Percentiles rank a stretch among this genome's conserved stretches.
These are phyloP conservation scores for Cyrtodaria siliqua DNA, from an alignment of 2,888 invertebrate species.

Conservation along the genomic window DNA sequence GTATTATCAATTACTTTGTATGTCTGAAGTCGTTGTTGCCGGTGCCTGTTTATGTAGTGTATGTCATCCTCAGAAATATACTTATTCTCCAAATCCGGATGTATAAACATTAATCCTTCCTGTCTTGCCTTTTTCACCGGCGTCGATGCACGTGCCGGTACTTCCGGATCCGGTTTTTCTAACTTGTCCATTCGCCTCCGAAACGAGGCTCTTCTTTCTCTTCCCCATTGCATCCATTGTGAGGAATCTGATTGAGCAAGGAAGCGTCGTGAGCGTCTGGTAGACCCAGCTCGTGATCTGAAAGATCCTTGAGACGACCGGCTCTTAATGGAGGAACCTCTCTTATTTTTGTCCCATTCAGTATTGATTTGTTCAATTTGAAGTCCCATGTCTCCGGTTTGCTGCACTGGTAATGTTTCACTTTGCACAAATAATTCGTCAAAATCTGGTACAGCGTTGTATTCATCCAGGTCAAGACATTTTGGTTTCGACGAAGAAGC, in stretches of 20 bases:
- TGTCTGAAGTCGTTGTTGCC: conserved; percentile 76
- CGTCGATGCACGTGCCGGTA: conserved; percentile 80
- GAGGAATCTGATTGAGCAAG: conserved; percentile 70
- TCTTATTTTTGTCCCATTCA: conserved; percentile 71
- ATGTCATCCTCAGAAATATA: conserved; percentile 81
- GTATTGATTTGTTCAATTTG: conserved; percentile 70
- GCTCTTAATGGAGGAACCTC: conserved; percentile 61
- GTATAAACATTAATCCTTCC: conserved; percentile 81
- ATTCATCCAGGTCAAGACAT: conserved; percentile 13
- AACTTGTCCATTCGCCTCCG: conserved; percentile 76
- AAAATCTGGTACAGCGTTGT: conserved; percentile 61
- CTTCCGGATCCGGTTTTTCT: conserved; percentile 75
- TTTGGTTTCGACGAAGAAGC: neutral
- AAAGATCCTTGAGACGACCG: conserved; percentile 71
- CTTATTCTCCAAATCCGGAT: conserved; percentile 78
- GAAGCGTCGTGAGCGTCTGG: conserved; percentile 67
- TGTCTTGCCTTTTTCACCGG: conserved; percentile 84
- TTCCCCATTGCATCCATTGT: conserved; percentile 80
- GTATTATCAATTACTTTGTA: conserved; percentile 79
- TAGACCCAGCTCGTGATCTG: conserved; percentile 74
- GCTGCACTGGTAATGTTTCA: conserved; percentile 47
- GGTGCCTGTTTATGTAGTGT: conserved; percentile 76
- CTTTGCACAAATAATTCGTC: conserved; percentile 66
- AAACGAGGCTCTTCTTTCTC: conserved; percentile 79
- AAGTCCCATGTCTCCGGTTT: conserved; percentile 48